Evolutionary conservation across 2,113 vertebrate genomes (phyloP).

Genomic region (Cebus imitator): DNA sequence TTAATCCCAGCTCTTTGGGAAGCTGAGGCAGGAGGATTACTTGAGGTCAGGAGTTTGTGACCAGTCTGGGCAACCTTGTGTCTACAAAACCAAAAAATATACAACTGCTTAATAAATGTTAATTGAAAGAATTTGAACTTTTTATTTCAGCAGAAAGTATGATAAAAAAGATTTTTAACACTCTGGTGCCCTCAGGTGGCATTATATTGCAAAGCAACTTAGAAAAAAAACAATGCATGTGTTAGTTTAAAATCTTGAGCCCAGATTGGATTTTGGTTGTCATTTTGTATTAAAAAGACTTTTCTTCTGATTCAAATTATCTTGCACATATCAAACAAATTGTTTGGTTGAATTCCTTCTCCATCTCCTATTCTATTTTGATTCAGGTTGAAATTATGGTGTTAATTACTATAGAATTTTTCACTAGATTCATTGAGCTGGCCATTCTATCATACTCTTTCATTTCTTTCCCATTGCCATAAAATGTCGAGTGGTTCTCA

Average conservation of each 20-base stretch:
- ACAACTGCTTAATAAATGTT: not conserved
- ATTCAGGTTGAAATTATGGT: not conserved
- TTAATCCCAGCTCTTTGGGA: not conserved
- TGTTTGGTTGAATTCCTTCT: not conserved
- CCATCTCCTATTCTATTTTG: not conserved
- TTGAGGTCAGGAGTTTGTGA: not conserved
- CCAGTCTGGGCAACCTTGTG: not conserved
- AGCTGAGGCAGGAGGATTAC: not conserved
- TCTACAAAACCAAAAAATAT: not conserved
- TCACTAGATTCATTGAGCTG: not conserved
- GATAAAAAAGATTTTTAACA: not conserved
- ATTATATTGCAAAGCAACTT: slow-evolving; percentile 1
- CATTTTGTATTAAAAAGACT: not conserved
- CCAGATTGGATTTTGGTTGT: not conserved
- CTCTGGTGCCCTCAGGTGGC: slow-evolving; percentile 68
- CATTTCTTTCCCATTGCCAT: not conserved
- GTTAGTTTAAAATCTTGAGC: not conserved
- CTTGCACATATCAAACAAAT: not conserved
- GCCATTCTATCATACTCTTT: not conserved
- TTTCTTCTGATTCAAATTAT: not conserved
- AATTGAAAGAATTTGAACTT: not conserved
- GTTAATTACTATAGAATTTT: not conserved
- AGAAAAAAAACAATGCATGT: not conserved
- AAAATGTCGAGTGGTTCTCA: not conserved
- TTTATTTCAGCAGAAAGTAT: not conserved